phyloP scores from a whole-genome alignment of 2,113 vertebrate genomes.

The Cheilinus undulatus region DNA sequence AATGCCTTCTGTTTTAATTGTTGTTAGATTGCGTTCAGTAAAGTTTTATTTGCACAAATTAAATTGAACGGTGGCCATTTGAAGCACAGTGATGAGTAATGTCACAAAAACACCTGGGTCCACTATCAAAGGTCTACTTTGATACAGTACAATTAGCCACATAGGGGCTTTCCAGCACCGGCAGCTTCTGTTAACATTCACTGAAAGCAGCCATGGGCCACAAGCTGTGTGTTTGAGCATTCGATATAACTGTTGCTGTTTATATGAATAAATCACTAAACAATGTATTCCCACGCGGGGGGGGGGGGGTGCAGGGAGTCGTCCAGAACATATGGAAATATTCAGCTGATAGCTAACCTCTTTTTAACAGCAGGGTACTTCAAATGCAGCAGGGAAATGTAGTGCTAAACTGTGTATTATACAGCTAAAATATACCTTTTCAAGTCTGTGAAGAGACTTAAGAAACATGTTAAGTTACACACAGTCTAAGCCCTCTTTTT shows the following conservation, averaged over 20 bases:
- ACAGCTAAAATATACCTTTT: neutral
- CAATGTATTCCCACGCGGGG: neutral
- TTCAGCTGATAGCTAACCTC: neutral
- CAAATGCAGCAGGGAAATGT: neutral
- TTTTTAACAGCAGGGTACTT: neutral
- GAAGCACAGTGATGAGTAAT: too few relatives aligned
- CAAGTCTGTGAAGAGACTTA: neutral
- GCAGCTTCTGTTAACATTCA: neutral
- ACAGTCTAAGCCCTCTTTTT: too few relatives aligned
- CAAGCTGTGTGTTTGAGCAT: neutral
- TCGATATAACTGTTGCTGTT: neutral
- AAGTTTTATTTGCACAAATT: too few relatives aligned
- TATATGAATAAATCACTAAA: constrained; percentile 13
- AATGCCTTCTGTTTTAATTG: too few relatives aligned
- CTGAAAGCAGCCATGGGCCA: neutral
- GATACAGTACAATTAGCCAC: neutral
- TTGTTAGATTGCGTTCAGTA: too few relatives aligned
- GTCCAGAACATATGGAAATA: neutral
- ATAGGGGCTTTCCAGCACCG: neutral
- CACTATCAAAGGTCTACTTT: neutral
- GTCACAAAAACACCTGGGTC: too few relatives aligned
- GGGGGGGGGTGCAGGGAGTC: neutral
- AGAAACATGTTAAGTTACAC: neutral
- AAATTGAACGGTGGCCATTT: too few relatives aligned
- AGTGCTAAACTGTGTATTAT: neutral